Percentiles rank a stretch among this genome's conserved stretches.
phyloP scores from a whole-genome alignment of 2,113 vertebrate genomes.

The Acrocephalus kingi region DNA sequence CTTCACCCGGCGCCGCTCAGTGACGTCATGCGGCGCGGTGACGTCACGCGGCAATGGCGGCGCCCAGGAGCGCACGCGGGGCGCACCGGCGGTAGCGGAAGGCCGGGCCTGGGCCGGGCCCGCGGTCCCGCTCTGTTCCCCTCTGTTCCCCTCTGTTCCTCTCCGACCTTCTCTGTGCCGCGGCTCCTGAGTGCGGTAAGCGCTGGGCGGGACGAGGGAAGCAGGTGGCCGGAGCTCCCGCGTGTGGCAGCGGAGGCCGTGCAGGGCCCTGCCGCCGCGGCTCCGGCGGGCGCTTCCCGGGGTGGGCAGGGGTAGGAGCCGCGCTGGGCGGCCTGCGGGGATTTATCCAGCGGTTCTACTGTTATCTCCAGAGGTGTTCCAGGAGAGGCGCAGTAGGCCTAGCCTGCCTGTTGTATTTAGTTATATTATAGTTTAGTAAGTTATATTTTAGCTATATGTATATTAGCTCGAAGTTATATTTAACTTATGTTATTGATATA shows the following conservation, averaged over 20 bases:
- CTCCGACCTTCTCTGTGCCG: accelerated
- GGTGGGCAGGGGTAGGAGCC: not conserved
- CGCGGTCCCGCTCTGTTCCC: accelerated
- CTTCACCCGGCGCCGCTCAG: not conserved
- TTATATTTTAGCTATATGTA: not conserved
- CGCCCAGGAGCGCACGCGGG: not conserved
- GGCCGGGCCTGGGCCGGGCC: accelerated
- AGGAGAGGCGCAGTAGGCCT: not conserved
- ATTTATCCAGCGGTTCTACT: accelerated
- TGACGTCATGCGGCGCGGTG: not conserved
- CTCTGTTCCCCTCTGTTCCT: accelerated
- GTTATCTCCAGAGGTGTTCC: accelerated
- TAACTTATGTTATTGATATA: not conserved
- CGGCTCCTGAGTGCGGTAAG: not conserved
- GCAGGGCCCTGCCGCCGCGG: not conserved
- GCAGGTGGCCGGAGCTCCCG: not conserved
- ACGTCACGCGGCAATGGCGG: not conserved
- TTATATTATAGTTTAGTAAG: not conserved
- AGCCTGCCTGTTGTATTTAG: not conserved
- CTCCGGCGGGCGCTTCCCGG: not conserved
- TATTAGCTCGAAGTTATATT: accelerated
- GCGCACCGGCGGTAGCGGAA: accelerated
- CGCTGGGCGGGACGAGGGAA: accelerated
- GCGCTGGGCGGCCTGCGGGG: not conserved
- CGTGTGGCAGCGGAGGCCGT: not conserved